Evolutionary conservation across 2,113 vertebrate genomes (phyloP), one percentile per base, ranked within the genome.

Genomic region (Pseudorasbora parva): DNA sequence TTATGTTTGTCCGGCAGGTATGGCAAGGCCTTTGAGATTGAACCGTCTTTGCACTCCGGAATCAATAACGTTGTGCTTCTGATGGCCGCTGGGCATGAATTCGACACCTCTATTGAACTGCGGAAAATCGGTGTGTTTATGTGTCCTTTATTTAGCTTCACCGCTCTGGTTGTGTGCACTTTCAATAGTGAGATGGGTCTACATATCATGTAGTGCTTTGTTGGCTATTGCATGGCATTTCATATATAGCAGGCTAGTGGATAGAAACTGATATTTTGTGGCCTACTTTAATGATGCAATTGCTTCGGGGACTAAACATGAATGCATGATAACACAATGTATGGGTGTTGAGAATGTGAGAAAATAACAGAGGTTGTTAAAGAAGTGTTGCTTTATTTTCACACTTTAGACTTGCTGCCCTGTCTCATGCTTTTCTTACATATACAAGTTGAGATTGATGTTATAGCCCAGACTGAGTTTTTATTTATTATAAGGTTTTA

Each of bases 61-160:
- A 96, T 98, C 90, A 97, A 97, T 15, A 93, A 92, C 0, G 93
- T 96, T 0, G 96, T 97, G 47, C 94, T 98, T 8, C 94, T 98
- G 60, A 93, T 97, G 30, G 95, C 96, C 0, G 93, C 95, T 0
- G 97, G 97, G 0, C 96, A 97, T 71, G 88, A 91, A 17, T 95
- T 97, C 30, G 95, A 97, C 37, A 94, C 94, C 4, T 97, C 96
- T 0, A 86, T 92, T 37, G 94, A 96, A 79, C 93, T 98, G 88
- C 94, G 88, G 56, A 96, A 97, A 84, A 95, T 96, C 60, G 96
- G 97, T 97, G 69, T 45, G 41, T 87, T 74, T 71, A 19, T 54
- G 59, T 72, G 1, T 49, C 47, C 54, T 19, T 56, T 17, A 59
- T 75, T 64, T 71, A 75, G 14, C 37, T 27, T 59, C 43, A 41